phyloP scores from a whole-genome alignment of 2,888 invertebrate genomes.

The Buathra laborator region DNA sequence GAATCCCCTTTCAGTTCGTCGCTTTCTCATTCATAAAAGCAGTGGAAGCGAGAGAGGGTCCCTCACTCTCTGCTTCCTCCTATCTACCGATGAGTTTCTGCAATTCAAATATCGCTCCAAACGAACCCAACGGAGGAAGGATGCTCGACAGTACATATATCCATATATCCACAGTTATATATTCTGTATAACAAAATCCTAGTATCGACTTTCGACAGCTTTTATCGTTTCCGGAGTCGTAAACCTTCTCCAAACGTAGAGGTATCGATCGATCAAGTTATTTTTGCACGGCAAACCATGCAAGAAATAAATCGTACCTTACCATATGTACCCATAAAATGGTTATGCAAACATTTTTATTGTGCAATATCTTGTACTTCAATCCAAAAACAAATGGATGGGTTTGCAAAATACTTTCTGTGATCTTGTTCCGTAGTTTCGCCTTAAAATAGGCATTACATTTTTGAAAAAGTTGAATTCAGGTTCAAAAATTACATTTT shows the following conservation, averaged over 20 bases:
- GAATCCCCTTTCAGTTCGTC: conserved; percentile 68
- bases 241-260: conserved; percentile 5
- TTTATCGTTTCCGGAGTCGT: conserved; percentile 46
- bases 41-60: conserved; percentile 24
- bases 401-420: too few species aligned
- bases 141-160: conserved; percentile 28
- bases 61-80: conserved; percentile 38
- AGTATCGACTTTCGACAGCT: conserved; percentile 27
- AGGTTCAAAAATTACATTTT: too few species aligned
- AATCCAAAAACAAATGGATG: too few species aligned
- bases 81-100: conserved; percentile 61
- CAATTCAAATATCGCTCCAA: conserved; percentile 66
- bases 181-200: conserved; percentile 19
- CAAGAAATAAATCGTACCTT: too few species aligned
- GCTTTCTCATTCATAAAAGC: conserved; percentile 71
- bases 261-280: conserved; percentile 24
- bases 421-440: too few species aligned
- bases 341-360: too few species aligned
- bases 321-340: too few species aligned
- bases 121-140: conserved; percentile 55
- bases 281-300: not conserved
- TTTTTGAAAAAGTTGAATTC: too few species aligned
- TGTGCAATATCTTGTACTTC: too few species aligned
- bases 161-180: conserved; percentile 5
- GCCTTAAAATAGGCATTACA: too few species aligned